Percentiles rank a stretch among this genome's conserved stretches.
These are phyloP conservation scores for Potamilus streckersoni DNA, from an alignment of 1,140 invertebrate species.

Conservation along the genomic window DNA sequence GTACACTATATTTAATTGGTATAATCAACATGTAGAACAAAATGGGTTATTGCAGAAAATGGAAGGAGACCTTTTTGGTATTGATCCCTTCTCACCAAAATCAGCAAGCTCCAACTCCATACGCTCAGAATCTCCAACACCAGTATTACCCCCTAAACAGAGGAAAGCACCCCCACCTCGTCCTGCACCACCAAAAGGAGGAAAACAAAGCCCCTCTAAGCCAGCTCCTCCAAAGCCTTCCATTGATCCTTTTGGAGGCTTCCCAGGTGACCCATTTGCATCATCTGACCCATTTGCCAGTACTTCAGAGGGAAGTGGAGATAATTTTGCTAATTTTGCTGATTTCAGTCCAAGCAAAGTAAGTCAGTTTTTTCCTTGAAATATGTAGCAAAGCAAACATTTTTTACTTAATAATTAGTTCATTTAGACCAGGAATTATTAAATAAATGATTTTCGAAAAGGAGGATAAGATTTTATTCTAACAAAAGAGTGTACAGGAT, in stretches of 20 bases:
- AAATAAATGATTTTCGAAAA: too few species aligned
- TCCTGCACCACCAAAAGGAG: slow-evolving; percentile 25
- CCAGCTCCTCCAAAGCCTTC: slow-evolving; percentile 23
- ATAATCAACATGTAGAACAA: too few species aligned
- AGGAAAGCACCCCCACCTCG: slow-evolving; percentile 34
- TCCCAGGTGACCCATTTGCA: slow-evolving; percentile 30
- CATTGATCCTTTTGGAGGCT: slow-evolving; percentile 5
- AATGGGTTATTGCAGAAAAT: slow-evolving; percentile 13
- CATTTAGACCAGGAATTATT: too few species aligned
- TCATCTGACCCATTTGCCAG: slow-evolving; percentile 27
- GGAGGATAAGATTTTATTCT: too few species aligned
- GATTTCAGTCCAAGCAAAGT: slow-evolving; percentile 33
- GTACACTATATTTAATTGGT: too few species aligned
- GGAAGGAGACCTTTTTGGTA: slow-evolving; percentile 31
- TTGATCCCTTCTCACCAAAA: slow-evolving; percentile 30
- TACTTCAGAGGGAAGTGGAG: slow-evolving; percentile 18
- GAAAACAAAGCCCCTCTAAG: slow-evolving; percentile 28
- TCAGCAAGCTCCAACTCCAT: slow-evolving; percentile 3
- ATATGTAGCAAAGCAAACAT: too few species aligned
- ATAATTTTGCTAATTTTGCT: slow-evolving; percentile 30
- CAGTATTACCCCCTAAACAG: slow-evolving; percentile 32
- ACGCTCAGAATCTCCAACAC: slow-evolving; percentile 27
- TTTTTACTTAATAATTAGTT: too few species aligned
- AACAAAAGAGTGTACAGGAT: too few species aligned
- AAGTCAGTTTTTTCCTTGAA: neutral